Evolutionary conservation across 2,888 invertebrate genomes (phyloP).

Genomic region (Siphlonurus alternatus): DNA sequence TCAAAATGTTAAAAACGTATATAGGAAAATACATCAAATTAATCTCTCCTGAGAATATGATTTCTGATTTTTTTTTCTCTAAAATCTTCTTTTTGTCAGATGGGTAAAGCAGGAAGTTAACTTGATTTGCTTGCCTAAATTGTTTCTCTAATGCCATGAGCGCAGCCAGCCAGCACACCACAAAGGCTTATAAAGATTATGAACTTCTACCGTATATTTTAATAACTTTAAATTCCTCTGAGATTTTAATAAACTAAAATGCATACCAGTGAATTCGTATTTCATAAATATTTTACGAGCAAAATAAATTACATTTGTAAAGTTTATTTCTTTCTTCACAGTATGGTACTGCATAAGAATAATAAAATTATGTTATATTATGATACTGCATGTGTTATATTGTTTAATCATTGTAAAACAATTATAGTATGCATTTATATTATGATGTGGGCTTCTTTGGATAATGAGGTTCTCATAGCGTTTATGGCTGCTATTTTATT

Average conservation of each 20-base stretch:
- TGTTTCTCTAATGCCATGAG: not conserved
- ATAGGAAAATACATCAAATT: not conserved
- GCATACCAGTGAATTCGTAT: not conserved
- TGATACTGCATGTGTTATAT: no score
- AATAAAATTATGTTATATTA: no score
- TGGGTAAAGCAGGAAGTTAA: not conserved
- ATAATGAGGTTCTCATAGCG: no score
- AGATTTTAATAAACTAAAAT: not conserved
- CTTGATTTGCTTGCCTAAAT: not conserved
- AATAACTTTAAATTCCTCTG: not conserved
- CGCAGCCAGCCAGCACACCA: not conserved
- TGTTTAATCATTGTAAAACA: no score
- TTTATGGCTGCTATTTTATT: no score
- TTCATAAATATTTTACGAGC: not conserved
- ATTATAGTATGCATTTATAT: no score
- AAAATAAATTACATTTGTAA: not conserved
- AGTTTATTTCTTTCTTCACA: no score
- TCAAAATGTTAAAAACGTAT: not conserved
- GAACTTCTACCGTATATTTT: not conserved
- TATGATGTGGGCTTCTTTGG: no score
- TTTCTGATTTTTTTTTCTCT: not conserved
- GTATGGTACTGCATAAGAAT: no score
- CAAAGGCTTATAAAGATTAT: not conserved
- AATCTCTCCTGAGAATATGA: not conserved
- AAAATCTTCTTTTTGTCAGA: not conserved